Base-by-base conservation (phyloP, 2,113 vertebrate species). In the Melanostigma gelatinosum region DNA sequence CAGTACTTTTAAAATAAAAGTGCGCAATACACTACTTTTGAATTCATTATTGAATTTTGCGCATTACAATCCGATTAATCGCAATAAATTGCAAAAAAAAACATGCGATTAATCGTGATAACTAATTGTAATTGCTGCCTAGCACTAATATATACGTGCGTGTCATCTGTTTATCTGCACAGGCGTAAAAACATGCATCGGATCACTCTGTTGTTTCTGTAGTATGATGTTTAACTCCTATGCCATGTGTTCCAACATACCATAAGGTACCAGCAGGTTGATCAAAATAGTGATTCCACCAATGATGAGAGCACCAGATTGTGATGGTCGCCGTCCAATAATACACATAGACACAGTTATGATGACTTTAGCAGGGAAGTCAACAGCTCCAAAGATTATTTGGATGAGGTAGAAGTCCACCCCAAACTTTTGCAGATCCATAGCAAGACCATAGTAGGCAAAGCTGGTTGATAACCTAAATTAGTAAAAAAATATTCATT, bases 371-470 rank as follows among this genome's bases (percentile, higher is more conserved):
- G 96, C 95, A 0, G 95, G 96, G 38, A 96, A 93, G 83, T 97
- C 96, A 6, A 95, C 94, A 0, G 86, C 87, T 4, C 94, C 94
- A 6, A 96, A 97, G 62, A 96, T 95, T 61, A 96, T 89, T 77
- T 97, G 95, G 52, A 96, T 95, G 62, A 97, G 85, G 79, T 95
- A 96, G 78, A 96, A 95, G 84, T 94, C 85, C 72, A 96, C 91
- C 0, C 94, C 95, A 46, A 96, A 96, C 73, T 94, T 94, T 85
- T 96, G 94, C 62, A 97, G 93, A 77, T 96, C 95, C 94, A 97
- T 94, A 22, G 94, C 50, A 6, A 96, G 84, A 1, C 95, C 92
- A 8, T 95, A 97, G 84, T 96, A 96, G 20, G 94, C 93, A 68
- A 97, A 96, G 75, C 94, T 95, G 20, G 94, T 95, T 1, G 94